Percentiles rank a stretch among this genome's conserved stretches.
These are phyloP conservation scores for Lasius fuliginosus DNA, from an alignment of 2,888 invertebrate genomes.

Conservation along the genomic window DNA sequence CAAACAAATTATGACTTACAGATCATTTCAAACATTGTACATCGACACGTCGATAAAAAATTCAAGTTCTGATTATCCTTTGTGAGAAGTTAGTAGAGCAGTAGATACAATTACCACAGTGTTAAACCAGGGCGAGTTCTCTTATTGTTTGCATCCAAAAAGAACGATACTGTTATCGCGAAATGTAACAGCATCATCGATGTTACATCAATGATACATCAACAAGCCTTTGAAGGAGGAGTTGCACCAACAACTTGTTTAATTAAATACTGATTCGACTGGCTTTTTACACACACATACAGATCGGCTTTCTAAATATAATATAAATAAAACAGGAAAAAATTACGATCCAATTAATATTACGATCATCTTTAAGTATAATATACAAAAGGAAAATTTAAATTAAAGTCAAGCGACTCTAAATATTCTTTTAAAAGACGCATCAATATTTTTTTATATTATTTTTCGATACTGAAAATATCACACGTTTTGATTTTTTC, in stretches of 20 bases:
- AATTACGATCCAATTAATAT: neutral
- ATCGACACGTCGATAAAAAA: neutral
- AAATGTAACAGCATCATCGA: constrained; percentile 6
- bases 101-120: constrained; percentile 1
- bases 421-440: neutral
- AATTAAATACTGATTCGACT: neutral
- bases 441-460: neutral
- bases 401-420: neutral
- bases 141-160: constrained; percentile 15
- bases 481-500: neutral
- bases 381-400: neutral
- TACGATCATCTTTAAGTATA: neutral
- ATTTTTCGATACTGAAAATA: neutral
- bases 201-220: neutral
- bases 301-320: neutral
- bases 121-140: constrained; percentile 1
- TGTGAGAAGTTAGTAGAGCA: constrained; percentile 24
- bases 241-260: constrained; percentile 25
- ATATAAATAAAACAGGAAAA: neutral
- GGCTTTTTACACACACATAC: neutral
- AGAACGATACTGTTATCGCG: constrained; percentile 17
- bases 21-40: neutral
- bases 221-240: neutral
- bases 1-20: neutral
- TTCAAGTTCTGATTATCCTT: constrained; percentile 14